Base-by-base conservation (phyloP, 2,888 invertebrate species). In the Athalia rosae region DNA sequence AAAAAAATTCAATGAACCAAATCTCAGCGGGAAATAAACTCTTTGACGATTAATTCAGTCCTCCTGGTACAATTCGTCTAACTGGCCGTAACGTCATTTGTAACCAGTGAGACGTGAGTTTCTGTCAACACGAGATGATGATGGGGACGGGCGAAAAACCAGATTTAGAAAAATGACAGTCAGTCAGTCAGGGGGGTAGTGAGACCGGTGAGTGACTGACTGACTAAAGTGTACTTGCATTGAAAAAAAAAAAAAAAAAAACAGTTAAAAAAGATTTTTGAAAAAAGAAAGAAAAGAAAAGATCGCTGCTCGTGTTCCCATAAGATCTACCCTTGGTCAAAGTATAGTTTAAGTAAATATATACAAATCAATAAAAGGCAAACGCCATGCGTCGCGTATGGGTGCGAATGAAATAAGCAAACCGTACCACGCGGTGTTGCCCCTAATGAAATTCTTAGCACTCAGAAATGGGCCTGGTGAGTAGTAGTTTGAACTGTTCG, bases 401-500 rank as follows among this genome's bases (percentile, higher is more conserved):
- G 3, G 15, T 13, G 11, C 50, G 50, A 11, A 11, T 50, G 50
- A 2, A 50, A 50, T 50, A 11, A 9, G 50, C 50, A 50, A 50
- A 50, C n/a, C n/a, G 11, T n/a, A 53, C n/a, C n/a, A n/a, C 9
- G 7, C n/a, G 53, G 9, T 15, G 61, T 13, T 58, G 56, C 13
- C 28, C 5, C 71, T 71, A 71, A 71, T 71, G 71, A 71, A 71
- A 71, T 71, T 71, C 43, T 58, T 43, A 45, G 58, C 71, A 71
- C 71, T 58, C 67, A 53, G 13, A 59, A 41, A 28, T 28, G 28
- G 28, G 28, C 28, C 28, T 28, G 28, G 28, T 28, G 28, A 28
- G 28, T 53, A 4, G 53, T 53, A 58, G 71, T 58, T 71, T 71
- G 43, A 58, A 71, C 58, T 43, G 56, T 56, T 71, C 58, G 58